Base-by-base conservation (phyloP, 2,888 invertebrate genomes). In the Lycia hirtaria region DNA sequence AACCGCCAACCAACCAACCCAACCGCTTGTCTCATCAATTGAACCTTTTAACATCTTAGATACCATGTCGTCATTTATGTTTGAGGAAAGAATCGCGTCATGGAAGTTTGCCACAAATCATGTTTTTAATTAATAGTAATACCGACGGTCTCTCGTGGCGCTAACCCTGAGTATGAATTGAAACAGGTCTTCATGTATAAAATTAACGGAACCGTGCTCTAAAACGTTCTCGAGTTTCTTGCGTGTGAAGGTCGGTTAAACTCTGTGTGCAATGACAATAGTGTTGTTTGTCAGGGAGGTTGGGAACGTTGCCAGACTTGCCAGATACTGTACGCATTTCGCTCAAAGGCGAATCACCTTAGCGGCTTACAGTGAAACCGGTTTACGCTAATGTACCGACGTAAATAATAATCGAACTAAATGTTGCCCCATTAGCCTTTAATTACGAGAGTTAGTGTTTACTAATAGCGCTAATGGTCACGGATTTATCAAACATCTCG, bases 221-320 rank as follows among this genome's bases (percentile, higher is more conserved):
- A 49, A 65, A 61, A 69, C 56, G 59, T 64, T 73, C 64, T 67
- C 69, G 68, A 59, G 68, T 68, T 65, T 68, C 65, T 60, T 62
- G 48, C 62, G 68, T 72, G 67, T 66, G 76, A 78, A 78, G 78
- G 78, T 72, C 74, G 69, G 61, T 53, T 53, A 50, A 60, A 63
- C 48, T 62, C 51, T 68, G 62, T 56, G 56, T 71, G 63, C 70
- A 78, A 67, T 72, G 73, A 74, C 75, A 76, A 75, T 76, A 72
- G 68, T 67, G 68, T 71, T 69, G 70, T 77, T 75, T 73, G 72
- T 71, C 66, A 58, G 62, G 68, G 56, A 49, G 66, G 70, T 70
- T 79, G 78, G 82, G 80, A 80, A 75, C 62, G 64, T 60, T 81
- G 83, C 83, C 82, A 83, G 75, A 67, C 73, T 60, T 81, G 83